phyloP scores from a whole-genome alignment of 2,888 invertebrate genomes.

The Polymixis lichenea region DNA sequence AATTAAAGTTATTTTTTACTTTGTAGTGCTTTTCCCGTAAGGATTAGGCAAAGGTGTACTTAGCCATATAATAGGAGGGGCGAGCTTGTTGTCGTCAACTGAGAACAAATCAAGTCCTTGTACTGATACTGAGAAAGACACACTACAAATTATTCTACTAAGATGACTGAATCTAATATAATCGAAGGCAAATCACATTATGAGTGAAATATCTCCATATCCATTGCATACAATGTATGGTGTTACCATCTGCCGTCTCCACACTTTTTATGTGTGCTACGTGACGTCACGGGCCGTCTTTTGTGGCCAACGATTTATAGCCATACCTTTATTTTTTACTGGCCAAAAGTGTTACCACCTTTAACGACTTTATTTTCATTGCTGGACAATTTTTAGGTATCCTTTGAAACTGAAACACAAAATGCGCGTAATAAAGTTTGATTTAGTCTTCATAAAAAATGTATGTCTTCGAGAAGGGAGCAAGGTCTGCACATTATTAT shows the following conservation, averaged over 20 bases:
- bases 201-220: conserved; percentile 26
- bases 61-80: too few species aligned
- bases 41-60: too few species aligned
- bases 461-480: not conserved
- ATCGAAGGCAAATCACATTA: conserved; percentile 4
- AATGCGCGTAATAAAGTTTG: not conserved
- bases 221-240: conserved; percentile 15
- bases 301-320: conserved; percentile 45
- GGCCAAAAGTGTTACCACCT: conserved; percentile 19
- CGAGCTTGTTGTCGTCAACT: too few species aligned
- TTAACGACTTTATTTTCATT: conserved; percentile 34
- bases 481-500: not conserved
- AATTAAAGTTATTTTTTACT: too few species aligned
- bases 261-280: conserved; percentile 46
- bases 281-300: conserved; percentile 47
- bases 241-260: conserved; percentile 22
- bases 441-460: conserved; percentile 2
- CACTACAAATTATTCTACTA: not conserved
- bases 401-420: not conserved
- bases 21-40: too few species aligned
- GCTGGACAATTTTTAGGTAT: conserved; percentile 6
- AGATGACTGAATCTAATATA: not conserved
- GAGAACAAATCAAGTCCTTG: too few species aligned
- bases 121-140: too few species aligned
- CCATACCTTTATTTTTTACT: conserved; percentile 51